Evolutionary conservation across 2,113 vertebrate genomes (phyloP).

Genomic region (Oryzias celebensis): DNA sequence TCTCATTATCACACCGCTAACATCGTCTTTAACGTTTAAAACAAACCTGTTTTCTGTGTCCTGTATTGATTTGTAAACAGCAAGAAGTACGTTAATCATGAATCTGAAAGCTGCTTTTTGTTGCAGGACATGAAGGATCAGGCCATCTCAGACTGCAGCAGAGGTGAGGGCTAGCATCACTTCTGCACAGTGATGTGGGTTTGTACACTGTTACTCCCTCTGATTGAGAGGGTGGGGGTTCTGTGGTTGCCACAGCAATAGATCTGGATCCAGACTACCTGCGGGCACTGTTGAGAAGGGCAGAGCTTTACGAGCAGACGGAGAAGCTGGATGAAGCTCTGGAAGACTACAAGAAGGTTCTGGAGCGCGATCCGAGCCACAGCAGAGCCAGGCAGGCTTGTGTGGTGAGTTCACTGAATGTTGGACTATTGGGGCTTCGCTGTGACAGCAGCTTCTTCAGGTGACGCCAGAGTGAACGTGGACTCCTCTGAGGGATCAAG

Average conservation of each 20-base stretch:
- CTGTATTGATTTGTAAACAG: too few species aligned
- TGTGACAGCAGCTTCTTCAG: too few species aligned
- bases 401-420: constrained; percentile 62
- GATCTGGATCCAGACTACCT: constrained; percentile 80
- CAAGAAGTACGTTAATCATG: too few species aligned
- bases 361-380: constrained; percentile 86
- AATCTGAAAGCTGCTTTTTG: neutral
- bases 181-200: neutral
- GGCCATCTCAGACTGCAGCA: constrained; percentile 61
- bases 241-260: constrained; percentile 41
- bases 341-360: constrained; percentile 88
- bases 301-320: constrained; percentile 91
- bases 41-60: too few species aligned
- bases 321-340: constrained; percentile 95
- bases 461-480: too few species aligned
- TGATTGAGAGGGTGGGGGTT: neutral
- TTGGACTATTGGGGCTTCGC: neutral
- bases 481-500: neutral
- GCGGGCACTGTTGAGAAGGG: constrained; percentile 87
- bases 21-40: too few species aligned
- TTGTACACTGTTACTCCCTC: neutral
- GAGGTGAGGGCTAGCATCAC: constrained; percentile 51
- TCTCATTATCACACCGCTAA: too few species aligned
- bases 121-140: constrained; percentile 48
- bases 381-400: constrained; percentile 86